These are phyloP conservation scores for Bombus soroeensis DNA, from an alignment of 1,140 invertebrate species.

Conservation along the genomic window DNA sequence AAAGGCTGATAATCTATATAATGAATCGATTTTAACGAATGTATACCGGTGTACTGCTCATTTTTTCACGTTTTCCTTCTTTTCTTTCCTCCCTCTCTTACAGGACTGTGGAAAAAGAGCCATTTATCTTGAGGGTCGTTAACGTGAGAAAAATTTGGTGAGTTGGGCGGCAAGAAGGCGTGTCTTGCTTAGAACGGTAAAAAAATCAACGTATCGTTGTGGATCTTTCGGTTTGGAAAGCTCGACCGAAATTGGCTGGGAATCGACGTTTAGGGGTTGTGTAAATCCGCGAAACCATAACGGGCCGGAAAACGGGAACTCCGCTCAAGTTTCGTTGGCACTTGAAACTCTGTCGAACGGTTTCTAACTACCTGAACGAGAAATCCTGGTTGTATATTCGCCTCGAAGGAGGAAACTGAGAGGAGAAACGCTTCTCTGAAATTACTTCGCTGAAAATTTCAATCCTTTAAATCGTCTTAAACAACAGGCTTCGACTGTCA, in stretches of 20 bases:
- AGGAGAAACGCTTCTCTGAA: not conserved
- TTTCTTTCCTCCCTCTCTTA: not conserved
- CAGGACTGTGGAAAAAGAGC: not conserved
- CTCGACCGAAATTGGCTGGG: conserved; percentile 14
- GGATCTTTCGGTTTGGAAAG: not conserved
- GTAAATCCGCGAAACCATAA: conserved; percentile 57
- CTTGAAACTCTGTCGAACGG: conserved; percentile 43
- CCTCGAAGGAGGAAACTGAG: not conserved
- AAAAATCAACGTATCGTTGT: not conserved
- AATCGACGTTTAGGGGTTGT: conserved; percentile 47
- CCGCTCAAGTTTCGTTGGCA: conserved; percentile 40
- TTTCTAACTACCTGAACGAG: conserved; percentile 46
- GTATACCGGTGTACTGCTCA: not conserved
- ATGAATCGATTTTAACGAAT: conserved; percentile 25
- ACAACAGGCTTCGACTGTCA: not conserved
- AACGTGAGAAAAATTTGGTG: conserved; percentile 46
- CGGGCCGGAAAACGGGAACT: conserved; percentile 44
- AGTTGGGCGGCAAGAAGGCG: not conserved
- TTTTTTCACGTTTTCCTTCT: not conserved
- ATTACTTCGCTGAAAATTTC: not conserved
- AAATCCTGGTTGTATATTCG: conserved; percentile 17
- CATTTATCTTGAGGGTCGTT: conserved; percentile 36
- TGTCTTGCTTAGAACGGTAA: not conserved
- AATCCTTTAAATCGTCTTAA: not conserved
- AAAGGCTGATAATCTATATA: conserved; percentile 30